Evolutionary conservation across 2,113 vertebrate genomes (phyloP).

Genomic region (Monopterus albus): DNA sequence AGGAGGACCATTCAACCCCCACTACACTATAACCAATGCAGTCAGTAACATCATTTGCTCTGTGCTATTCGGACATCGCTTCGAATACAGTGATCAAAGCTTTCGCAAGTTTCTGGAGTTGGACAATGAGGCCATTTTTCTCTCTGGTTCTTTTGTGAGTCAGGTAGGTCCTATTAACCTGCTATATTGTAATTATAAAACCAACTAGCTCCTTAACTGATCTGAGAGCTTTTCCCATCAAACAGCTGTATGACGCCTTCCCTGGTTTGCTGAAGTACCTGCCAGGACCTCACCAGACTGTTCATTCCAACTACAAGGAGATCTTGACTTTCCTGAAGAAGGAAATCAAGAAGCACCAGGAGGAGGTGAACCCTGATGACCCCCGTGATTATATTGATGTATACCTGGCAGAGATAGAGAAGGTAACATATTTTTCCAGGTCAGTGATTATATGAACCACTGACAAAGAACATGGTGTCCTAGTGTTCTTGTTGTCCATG

Average conservation of each 20-base stretch:
- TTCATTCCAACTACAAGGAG: conserved; percentile 66
- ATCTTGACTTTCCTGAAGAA: conserved; percentile 72
- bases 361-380: conserved; percentile 81
- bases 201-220: neutral
- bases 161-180: conserved; percentile 46
- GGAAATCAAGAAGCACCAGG: conserved; percentile 81
- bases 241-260: conserved; percentile 81
- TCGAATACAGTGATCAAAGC: conserved; percentile 85
- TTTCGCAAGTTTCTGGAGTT: conserved; percentile 84
- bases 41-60: conserved; percentile 88
- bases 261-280: conserved; percentile 81
- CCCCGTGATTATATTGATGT: conserved; percentile 85
- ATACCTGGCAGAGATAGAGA: conserved; percentile 86
- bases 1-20: conserved; percentile 89
- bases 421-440: conserved; percentile 80
- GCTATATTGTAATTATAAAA: conserved; percentile 15
- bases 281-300: conserved; percentile 85
- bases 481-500: too few species aligned
- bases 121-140: conserved; percentile 75
- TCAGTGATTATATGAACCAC: too few species aligned
- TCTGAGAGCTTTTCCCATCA: neutral
- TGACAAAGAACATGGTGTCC: too few species aligned
- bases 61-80: conserved; percentile 88
- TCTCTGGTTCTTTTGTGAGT: conserved; percentile 60
- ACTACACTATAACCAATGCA: conserved; percentile 82